Evolutionary conservation across 2,113 vertebrate genomes (phyloP), one percentile per base, ranked within the genome.

Genomic region (Alectura lathami): DNA sequence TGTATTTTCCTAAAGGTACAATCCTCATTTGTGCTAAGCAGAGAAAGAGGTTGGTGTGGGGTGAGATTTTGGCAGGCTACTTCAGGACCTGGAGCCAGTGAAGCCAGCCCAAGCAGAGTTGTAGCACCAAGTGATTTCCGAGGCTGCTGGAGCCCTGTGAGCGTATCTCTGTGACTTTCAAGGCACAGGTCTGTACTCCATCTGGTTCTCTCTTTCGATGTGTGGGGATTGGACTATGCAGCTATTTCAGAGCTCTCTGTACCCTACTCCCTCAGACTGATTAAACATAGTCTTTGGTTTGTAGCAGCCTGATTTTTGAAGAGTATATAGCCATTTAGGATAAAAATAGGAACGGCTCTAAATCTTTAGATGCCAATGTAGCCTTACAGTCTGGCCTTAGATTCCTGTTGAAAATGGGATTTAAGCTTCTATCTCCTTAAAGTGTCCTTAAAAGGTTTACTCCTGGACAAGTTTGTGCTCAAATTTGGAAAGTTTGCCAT

Each of bases 391-490:
- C 79, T 69, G 75, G 43, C 64, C 45, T 38, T 59, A 23, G 70
- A 64, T 66, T 88, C 43, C 50, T 74, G 60, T 70, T 88, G 75
- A 85, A 88, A 90, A 59, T 66, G 64, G 18, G 54, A 66, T 90
- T 90, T 77, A 78, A 81, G 43, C 43, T 77, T 68, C 68, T 92
- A 4, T 81, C 59, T 90, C 69, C 56, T 80, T 59, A 34, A 68
- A 89, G 63, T 48, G 54, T 48, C 83, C 86, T 90, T 92, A 92
- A 90, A 95, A 90, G 83, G 92, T 88, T 90, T 94, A 81, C 32
- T 95, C 66, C 75, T 94, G 69, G 66, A 66, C 40, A 85, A 78
- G 70, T 85, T 74, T 59, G 62, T 66, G 60, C 54, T 91, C 56
- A 34, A 34, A 93, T 85, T 73, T 85, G 86, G 76, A 29, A 77